phyloP scores from a whole-genome alignment of 2,113 vertebrate genomes.

The Podarcis cretensis region DNA sequence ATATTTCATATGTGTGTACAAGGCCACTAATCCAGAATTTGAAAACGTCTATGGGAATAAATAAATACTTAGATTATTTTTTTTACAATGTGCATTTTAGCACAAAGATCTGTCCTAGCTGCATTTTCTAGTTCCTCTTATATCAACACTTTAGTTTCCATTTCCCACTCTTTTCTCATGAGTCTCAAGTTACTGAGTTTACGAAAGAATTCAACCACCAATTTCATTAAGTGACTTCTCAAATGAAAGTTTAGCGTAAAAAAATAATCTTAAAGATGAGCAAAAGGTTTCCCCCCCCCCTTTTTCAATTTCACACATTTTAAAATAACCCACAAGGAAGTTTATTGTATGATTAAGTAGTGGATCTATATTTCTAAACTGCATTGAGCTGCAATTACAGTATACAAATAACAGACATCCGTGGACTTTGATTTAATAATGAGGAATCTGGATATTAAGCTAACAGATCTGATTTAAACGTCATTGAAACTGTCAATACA shows the following conservation, averaged over 20 bases:
- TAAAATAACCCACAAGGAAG: not conserved
- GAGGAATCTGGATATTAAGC: not conserved
- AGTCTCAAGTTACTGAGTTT: not conserved
- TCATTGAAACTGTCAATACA: no score
- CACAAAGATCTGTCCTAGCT: not conserved
- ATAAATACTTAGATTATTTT: not conserved
- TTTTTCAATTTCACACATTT: not conserved
- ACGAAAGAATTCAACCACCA: not conserved
- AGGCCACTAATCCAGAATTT: not conserved
- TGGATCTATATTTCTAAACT: not conserved
- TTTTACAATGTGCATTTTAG: not conserved
- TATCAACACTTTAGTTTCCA: not conserved
- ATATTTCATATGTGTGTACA: rapidly evolving
- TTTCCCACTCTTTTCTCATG: not conserved
- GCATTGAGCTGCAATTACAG: not conserved
- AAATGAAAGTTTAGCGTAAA: not conserved
- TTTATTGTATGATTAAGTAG: not conserved
- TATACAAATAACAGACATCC: not conserved
- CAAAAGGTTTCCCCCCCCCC: not conserved
- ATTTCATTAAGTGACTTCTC: not conserved
- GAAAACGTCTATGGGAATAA: not conserved
- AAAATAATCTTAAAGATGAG: not conserved
- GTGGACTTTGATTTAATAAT: not conserved
- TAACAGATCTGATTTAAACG: no score
- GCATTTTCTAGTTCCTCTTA: not conserved